Evolutionary conservation across 2,888 invertebrate species (phyloP), one percentile per base, ranked within the genome.

Genomic region (Pollenia labialis): DNA sequence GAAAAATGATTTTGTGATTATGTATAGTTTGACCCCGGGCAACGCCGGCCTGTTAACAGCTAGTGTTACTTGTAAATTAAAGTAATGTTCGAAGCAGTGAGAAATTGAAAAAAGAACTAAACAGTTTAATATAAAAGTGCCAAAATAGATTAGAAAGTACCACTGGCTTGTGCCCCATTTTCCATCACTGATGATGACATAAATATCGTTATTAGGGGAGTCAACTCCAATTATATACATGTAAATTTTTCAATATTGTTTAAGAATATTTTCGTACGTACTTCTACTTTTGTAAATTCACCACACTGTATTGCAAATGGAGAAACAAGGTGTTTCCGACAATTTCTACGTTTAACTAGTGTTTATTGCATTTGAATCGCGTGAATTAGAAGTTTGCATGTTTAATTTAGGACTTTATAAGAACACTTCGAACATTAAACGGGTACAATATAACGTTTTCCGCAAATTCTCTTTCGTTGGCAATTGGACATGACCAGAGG

Each of bases 291-390:
- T 7, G 42, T 42, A 68, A 77, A 40, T 68, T 42, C 32, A 14
- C 6, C 46, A 6, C 56, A 54, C 40, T 46, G 56, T 69, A 40
- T 71, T 62, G 71, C 40, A 54, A 72, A 64, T 66, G 48, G 16
- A 3, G 80, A 87, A 85, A 85, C 85, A 75, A 84, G 81, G 85
- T 80, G 87, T 85, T 88, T 87, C 85, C 84, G 81, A 71, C 75
- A 87, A 87, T 81, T 75, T 82, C 46, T 83, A 68, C 69, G n/a
- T 87, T 88, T 74, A 77, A 69, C 54, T 66, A 68, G 56, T 77
- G 66, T 64, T 83, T 88, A 86, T 87, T 85, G 85, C 81, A 88
- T 86, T 85, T 71, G 77, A 58, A 88, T 88, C 84, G 87, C 87
- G 81, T 88, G 87, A 80, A 80, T 76, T 80, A 54, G 23, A 42